These are phyloP conservation scores for Gallinago media DNA, from an alignment of 2,113 vertebrate species.

Conservation along the genomic window DNA sequence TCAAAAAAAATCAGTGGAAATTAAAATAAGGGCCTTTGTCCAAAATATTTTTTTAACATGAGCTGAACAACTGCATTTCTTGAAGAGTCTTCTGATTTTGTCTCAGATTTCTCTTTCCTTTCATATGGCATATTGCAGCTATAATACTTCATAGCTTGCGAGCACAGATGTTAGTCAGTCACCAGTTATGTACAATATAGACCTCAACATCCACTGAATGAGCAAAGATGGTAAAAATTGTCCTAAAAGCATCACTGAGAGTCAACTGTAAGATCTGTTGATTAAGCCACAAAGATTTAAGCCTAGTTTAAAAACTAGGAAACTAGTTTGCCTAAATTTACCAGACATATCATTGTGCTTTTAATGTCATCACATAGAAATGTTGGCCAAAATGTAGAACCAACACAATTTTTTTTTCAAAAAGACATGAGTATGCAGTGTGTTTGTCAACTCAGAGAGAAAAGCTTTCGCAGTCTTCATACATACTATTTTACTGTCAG, in stretches of 20 bases:
- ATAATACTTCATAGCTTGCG: background rate
- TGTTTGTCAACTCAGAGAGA: background rate
- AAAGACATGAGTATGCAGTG: background rate
- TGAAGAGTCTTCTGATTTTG: background rate
- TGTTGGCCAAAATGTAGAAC: background rate
- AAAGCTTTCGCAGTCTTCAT: background rate
- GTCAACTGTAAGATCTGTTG: background rate
- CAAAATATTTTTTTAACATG: background rate
- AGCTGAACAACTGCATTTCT: background rate
- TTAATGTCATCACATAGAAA: background rate
- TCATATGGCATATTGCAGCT: background rate
- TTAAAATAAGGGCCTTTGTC: background rate
- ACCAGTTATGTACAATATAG: background rate
- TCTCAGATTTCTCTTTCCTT: background rate
- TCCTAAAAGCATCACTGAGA: background rate
- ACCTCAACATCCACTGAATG: background rate
- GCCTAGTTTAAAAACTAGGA: background rate
- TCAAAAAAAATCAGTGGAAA: background rate
- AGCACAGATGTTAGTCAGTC: background rate
- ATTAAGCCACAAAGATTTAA: background rate
- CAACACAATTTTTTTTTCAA: background rate
- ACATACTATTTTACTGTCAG: background rate
- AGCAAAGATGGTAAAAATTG: background rate
- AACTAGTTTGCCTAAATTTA: background rate
- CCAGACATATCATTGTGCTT: background rate